phyloP scores from a whole-genome alignment of 2,113 vertebrate species.

The Parus major region DNA sequence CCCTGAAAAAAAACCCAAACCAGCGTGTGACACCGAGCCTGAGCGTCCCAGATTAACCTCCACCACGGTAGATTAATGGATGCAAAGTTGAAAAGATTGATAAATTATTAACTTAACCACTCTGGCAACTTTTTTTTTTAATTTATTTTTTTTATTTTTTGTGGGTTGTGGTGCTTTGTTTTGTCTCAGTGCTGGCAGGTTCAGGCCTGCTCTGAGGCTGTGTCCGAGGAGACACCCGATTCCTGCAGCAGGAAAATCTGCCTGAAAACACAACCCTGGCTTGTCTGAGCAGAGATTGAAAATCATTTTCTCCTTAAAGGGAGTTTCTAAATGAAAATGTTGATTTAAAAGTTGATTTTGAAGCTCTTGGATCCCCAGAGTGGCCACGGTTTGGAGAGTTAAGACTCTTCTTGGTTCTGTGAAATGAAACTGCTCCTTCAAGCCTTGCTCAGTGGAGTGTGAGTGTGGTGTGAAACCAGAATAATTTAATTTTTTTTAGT shows the following conservation, averaged over 20 bases:
- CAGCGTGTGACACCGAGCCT: background rate
- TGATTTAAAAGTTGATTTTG: fast-evolving
- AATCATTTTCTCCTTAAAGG: background rate
- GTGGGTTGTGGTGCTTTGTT: background rate
- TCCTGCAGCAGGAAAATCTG: background rate
- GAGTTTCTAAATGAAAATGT: background rate
- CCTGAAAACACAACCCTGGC: background rate
- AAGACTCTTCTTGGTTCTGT: background rate
- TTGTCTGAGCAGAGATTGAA: background rate
- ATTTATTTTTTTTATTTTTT: background rate
- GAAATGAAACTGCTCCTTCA: background rate
- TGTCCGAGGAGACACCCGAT: fast-evolving
- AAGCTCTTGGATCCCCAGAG: fast-evolving
- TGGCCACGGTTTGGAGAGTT: background rate
- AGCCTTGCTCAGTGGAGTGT: background rate
- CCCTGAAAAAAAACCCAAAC: background rate
- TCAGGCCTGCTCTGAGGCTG: background rate
- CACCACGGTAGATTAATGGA: background rate
- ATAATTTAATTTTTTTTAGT: background rate
- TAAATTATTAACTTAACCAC: constrained; percentile 40
- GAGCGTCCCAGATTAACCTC: background rate
- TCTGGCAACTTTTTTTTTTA: background rate
- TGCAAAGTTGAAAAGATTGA: constrained; percentile 3
- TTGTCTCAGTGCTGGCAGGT: background rate
- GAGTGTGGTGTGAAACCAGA: background rate